Conservation (phyloP, 2,888 invertebrate genomes). For the Polymixis lichenea region DNA sequence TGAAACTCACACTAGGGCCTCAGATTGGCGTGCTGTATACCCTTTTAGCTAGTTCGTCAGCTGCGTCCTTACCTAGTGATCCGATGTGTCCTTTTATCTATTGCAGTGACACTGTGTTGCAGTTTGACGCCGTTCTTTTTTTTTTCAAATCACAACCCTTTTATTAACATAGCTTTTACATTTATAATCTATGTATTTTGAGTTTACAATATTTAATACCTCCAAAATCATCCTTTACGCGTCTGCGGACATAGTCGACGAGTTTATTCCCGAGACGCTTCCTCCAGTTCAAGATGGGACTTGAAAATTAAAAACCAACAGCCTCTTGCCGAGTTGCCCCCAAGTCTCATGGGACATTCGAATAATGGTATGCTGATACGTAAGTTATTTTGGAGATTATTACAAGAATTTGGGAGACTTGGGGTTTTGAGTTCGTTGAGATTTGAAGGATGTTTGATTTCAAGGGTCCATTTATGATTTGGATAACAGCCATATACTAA, state of each 20-base stretch:
- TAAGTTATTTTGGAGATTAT: constrained; percentile 53
- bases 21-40: no score
- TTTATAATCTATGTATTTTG: constrained; percentile 30
- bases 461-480: not conserved
- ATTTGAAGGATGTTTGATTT: constrained; percentile 11
- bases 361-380: constrained; percentile 59
- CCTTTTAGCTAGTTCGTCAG: no score
- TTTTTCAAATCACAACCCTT: not conserved
- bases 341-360: constrained; percentile 53
- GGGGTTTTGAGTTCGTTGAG: not conserved
- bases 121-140: no score
- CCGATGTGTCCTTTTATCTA: no score
- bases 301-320: constrained; percentile 76
- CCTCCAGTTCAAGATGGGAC: constrained; percentile 67
- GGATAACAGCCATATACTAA: not conserved
- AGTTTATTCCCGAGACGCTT: constrained; percentile 65
- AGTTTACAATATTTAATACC: constrained; percentile 49
- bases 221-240: constrained; percentile 59
- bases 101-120: no score
- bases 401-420: constrained; percentile 48
- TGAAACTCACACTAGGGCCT: no score
- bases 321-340: constrained; percentile 52
- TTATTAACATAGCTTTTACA: constrained; percentile 3
- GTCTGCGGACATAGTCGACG: constrained; percentile 23
- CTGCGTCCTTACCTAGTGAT: no score